Base-by-base conservation (phyloP, 2,113 vertebrate genomes). In the Tupaia chinensis region DNA sequence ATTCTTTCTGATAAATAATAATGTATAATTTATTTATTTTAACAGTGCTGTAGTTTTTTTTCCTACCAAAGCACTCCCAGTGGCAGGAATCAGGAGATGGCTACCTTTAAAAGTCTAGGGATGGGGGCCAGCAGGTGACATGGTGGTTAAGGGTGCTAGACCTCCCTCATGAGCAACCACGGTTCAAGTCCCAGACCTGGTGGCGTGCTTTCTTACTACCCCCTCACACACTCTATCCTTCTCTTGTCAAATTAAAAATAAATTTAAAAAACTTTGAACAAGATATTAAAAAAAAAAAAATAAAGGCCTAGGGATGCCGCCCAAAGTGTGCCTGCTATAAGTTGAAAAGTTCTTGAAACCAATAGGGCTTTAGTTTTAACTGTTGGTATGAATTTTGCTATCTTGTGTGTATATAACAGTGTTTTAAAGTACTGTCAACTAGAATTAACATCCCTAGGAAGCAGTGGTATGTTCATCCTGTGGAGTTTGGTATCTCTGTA, bases 11-110 rank as follows among this genome's bases (percentile, higher is more conserved):
- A 58, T 90, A 93, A 77, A 77, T 53, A 89, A 70, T 77, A 11
- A 69, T 23, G 14, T 77, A 23, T 70, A 83, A 70, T 83, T 94
- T 4, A 32, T 91, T 93, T 86, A 91, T 91, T 95, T 92, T 91
- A 94, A 72, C 44, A 84, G 17, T 83, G 53, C 58, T 96, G 90
- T 44, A 44, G 20, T 56, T 86, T 91, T 94, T 74, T 86, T 91
- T 94, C 69, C 74, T 34, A 74, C 23, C 8, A 58, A 61, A 89
- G 13, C 54, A 69, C 22, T 94, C 16, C 32, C 63, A 29, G 9
- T 76, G 27, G 69, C 77, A 94, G 80, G 63, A 94, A 65, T 89
- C 65, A 88, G 29, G 77, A 63, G 13, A 58, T 44, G 56, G 65
- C 1, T 82, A 32, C 34, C 27, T 25, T 76, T 17, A 81, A 69